Base-by-base conservation (phyloP, 2,113 vertebrate genomes). In the Tympanuchus pallidicinctus region DNA sequence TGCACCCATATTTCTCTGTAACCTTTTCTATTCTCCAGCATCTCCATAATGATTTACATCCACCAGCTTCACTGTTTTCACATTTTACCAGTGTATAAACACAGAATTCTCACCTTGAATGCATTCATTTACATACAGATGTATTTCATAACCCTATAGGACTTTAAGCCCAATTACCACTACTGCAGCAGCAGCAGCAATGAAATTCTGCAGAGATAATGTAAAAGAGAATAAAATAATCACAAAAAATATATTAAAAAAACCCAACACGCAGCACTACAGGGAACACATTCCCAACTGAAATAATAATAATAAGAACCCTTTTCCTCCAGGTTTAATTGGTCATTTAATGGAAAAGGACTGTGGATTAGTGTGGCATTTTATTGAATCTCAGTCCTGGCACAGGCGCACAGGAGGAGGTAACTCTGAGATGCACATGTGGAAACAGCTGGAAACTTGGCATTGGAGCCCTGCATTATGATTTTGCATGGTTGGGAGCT, bases 361-460 rank as follows among this genome's bases (percentile, higher is more conserved):
- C 75, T 90, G 94, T 2, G 92, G 94, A 91, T 95, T 92, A 94
- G 92, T 3, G 72, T 71, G 94, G 85, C 86, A 77, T 91, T 94
- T 94, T 87, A 96, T 85, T 88, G 96, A 89, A 92, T 92, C 78
- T 69, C 15, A 3, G 90, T 63, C 59, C 90, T 94, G 94, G 93
- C 96, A 92, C 60, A 50, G 91, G 91, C 63, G 0, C 81, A 40
- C 50, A 11, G 89, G 93, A 94, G 95, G 94, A 92, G 89, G 94
- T 42, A 66, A 82, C 87, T 73, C 75, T 11, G 85, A 70, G 92
- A 76, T 80, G 69, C 96, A 96, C 92, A 95, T 96, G 96, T 96
- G 96, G 92, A 77, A 95, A 95, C 96, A 96, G 96, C 96, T 96
- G 96, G 96, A 96, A 89, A 80, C 92, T 88, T 94, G 94, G 94